phyloP scores from a whole-genome alignment of 2,113 vertebrate species.

The Ptyas mucosa region DNA sequence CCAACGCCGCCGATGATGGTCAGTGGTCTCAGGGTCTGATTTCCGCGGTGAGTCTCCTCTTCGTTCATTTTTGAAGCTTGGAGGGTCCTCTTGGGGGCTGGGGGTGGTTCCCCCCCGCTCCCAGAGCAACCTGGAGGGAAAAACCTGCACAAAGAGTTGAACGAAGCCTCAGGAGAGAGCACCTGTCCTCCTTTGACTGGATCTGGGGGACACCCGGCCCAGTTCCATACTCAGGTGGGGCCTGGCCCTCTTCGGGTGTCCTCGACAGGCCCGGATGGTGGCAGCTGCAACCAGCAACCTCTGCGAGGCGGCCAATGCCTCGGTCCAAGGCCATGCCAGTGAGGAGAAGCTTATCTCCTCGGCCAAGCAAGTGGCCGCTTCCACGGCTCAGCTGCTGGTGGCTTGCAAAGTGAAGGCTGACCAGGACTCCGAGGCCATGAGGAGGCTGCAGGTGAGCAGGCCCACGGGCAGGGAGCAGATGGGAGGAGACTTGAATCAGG shows the following conservation, averaged over 20 bases:
- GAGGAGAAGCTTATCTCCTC: constrained; percentile 99
- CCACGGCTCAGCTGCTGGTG: constrained; percentile 94
- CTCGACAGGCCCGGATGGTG: constrained; percentile 89
- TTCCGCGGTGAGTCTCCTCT: constrained; percentile 85
- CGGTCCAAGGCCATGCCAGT: constrained; percentile 95
- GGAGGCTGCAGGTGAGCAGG: constrained; percentile 86
- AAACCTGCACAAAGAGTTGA: neutral
- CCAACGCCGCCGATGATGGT: constrained; percentile 94
- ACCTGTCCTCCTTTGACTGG: neutral
- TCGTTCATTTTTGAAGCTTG: neutral
- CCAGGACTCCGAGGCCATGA: constrained; percentile 96
- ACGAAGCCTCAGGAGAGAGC: neutral
- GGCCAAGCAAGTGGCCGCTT: constrained; percentile 96
- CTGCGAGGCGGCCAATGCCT: constrained; percentile 95
- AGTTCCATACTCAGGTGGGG: neutral
- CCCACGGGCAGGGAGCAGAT: rapidly evolving
- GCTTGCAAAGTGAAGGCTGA: constrained; percentile 98
- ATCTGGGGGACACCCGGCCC: no score
- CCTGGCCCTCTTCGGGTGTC: neutral
- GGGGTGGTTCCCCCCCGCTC: no score
- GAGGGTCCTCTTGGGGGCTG: neutral
- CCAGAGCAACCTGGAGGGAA: neutral
- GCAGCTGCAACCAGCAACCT: constrained; percentile 95
- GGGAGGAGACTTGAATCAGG: neutral
- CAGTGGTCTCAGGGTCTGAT: constrained; percentile 99